Evolutionary conservation across 2,888 invertebrate species (phyloP), one percentile per base, ranked within the genome.

Genomic region (Stenurella melanura): DNA sequence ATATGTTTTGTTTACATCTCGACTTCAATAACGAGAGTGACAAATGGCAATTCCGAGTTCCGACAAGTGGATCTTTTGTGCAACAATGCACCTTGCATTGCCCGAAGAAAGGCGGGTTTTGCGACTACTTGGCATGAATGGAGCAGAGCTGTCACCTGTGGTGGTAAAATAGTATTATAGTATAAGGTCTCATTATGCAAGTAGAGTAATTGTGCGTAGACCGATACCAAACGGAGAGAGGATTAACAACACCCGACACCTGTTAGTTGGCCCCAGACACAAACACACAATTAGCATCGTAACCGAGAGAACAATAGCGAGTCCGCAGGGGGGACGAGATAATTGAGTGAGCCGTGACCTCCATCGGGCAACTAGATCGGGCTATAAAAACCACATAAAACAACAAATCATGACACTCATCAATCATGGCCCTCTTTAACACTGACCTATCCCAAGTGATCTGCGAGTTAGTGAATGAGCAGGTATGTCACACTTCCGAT

Each of bases 401-500:
- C 86, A 85, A 86, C 86, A 87, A 87, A 87, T 86, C 87, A 86
- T 86, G 87, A 84, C 84, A 83, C 82, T 82, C 83, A 85, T 77
- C 69, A 71, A 73, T 80, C 78, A 77, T 76, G 68, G 76, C 75
- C 71, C 78, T 81, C 79, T 82, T 81, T 72, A 79, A 78, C 80
- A 87, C 88, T 87, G 87, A 88, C 88, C 88, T 87, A 85, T 82
- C 87, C 78, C 85, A 86, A 85, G 84, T 84, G 80, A 80, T 79
- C 83, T 67, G 72, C 54, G 72, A 61, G 79, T 73, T 77, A 78
- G 76, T 83, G 81, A 83, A 83, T 82, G 83, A 84, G 78, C 83
- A 84, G 85, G 85, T 85, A 85, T 83, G 84, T 85, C 87, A 85
- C 87, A 88, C 87, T 87, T 88, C 87, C 87, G 86, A 87, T 87